Evolutionary conservation across 2,797 vertebrate genomes (phyloP).

Genomic region (Typhlichthys subterraneus): DNA sequence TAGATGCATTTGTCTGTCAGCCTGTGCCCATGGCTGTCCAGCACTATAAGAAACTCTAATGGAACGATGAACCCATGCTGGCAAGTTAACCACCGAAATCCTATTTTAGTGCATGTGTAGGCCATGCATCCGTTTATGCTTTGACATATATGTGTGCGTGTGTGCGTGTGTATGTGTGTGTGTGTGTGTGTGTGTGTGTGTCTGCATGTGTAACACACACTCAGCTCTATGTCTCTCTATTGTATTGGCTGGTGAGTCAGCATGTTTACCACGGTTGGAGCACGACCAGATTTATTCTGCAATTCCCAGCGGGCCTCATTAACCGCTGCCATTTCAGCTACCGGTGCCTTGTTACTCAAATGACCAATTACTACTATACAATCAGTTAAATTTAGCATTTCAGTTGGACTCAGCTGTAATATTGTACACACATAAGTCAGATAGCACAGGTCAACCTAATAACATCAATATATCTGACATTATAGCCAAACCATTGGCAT

Average conservation of each 20-base stretch:
- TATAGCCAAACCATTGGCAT: no score
- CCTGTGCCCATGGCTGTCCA: constrained; percentile 19
- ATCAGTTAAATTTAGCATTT: constrained; percentile 64
- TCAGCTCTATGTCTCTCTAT: constrained; percentile 30
- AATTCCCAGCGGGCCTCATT: constrained; percentile 83
- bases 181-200: neutral
- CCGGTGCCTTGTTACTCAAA: constrained; percentile 79
- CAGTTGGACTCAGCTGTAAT: constrained; percentile 29
- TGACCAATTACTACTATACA: constrained; percentile 67
- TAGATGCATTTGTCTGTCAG: constrained; percentile 42
- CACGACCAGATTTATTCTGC: constrained; percentile 63
- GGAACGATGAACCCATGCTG: constrained; percentile 20
- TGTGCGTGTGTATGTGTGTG: neutral
- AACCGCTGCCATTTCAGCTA: constrained; percentile 76
- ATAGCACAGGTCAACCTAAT: no score
- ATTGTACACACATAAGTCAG: neutral
- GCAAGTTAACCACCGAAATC: constrained; percentile 12
- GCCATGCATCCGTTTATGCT: no score
- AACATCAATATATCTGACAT: no score
- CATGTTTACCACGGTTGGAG: constrained; percentile 72
- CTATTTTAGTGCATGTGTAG: no score
- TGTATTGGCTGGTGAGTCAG: constrained; percentile 63
- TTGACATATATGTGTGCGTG: neutral
- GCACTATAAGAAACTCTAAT: constrained; percentile 28
- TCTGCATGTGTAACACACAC: constrained; percentile 5